phyloP scores from a whole-genome alignment of 2,888 invertebrate species.

The Agrotis exclamationis region DNA sequence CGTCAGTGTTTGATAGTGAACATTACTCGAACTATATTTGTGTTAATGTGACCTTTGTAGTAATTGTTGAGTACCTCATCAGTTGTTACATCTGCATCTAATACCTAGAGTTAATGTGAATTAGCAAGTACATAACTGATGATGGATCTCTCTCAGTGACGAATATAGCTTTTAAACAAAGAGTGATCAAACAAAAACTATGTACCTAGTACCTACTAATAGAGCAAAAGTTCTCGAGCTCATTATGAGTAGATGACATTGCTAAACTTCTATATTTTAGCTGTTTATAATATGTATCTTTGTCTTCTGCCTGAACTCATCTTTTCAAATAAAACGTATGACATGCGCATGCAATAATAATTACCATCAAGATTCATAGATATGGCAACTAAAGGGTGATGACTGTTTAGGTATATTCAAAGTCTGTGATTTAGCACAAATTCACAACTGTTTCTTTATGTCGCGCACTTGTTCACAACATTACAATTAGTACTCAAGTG shows the following conservation, averaged over 20 bases:
- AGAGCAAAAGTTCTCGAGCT: constrained; percentile 10
- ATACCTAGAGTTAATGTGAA: background rate
- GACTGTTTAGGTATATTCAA: constrained; percentile 8
- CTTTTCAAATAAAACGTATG: background rate
- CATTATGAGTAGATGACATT: constrained; percentile 11
- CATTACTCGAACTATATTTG: constrained; percentile 34
- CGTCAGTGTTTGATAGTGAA: constrained; percentile 17
- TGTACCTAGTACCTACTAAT: background rate
- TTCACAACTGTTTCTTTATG: constrained; percentile 3
- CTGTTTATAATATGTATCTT: background rate
- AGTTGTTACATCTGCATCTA: background rate
- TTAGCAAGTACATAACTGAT: background rate
- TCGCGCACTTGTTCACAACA: background rate
- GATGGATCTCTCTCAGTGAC: background rate
- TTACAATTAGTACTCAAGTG: constrained; percentile 13
- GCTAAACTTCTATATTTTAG: background rate
- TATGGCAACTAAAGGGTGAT: constrained; percentile 8
- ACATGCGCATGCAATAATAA: background rate
- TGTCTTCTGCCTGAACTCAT: background rate
- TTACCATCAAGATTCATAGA: constrained; percentile 19
- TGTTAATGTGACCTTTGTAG: constrained; percentile 21
- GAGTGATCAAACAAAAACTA: no score
- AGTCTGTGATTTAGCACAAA: constrained; percentile 1
- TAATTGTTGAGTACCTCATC: constrained; percentile 6
- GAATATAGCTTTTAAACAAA: constrained; percentile 10